These are phyloP conservation scores for Fragum fragum DNA, from an alignment of 2,888 invertebrate genomes.

Conservation along the genomic window DNA sequence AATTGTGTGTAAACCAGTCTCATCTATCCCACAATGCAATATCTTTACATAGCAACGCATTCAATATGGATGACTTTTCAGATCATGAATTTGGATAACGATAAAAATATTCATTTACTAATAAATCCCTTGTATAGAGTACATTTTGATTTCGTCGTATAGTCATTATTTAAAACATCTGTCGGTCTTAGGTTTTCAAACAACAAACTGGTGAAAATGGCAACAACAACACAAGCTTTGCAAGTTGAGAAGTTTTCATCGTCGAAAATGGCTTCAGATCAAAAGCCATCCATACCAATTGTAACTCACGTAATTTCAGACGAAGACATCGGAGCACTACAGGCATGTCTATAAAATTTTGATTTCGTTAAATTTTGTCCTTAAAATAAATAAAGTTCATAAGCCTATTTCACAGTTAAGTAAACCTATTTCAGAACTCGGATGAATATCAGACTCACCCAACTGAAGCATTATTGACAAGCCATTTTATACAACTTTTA, in stretches of 20 bases:
- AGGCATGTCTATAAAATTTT: constrained; percentile 69
- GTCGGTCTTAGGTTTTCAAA: background rate
- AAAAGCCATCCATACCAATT: constrained; percentile 78
- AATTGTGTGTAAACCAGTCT: constrained; percentile 37
- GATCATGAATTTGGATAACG: constrained; percentile 41
- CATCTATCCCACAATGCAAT: constrained; percentile 48
- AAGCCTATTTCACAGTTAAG: no score
- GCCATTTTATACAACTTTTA: no score
- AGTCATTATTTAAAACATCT: background rate
- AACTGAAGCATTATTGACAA: no score
- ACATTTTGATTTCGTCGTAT: background rate
- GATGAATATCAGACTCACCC: no score
- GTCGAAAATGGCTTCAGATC: constrained; percentile 35
- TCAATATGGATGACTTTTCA: constrained; percentile 64
- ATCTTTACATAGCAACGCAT: constrained; percentile 60
- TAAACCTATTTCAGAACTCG: no score
- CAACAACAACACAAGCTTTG: constrained; percentile 55
- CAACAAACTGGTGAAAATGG: constrained; percentile 43
- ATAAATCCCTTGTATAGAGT: background rate
- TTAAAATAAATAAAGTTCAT: no score
- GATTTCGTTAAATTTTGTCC: no score
- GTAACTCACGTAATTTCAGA: constrained; percentile 85
- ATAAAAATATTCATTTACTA: background rate
- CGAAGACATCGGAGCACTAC: constrained; percentile 83
- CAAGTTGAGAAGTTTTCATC: constrained; percentile 58